These are phyloP conservation scores for Dasyornis broadbenti DNA, from an alignment of 2,113 vertebrate species.

Conservation along the genomic window DNA sequence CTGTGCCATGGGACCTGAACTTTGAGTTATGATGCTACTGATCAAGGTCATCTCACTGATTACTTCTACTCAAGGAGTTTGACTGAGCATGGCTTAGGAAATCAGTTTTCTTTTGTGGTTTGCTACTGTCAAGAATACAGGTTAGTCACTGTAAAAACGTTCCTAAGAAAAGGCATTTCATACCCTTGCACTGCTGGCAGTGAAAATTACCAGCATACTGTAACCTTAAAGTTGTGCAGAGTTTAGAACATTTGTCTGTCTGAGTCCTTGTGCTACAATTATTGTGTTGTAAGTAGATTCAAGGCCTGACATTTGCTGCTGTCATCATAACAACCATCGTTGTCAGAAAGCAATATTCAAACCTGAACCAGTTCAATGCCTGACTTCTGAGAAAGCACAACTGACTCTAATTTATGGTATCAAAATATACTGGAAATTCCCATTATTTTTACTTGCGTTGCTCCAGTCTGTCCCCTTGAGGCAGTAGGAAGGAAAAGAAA, in stretches of 20 bases:
- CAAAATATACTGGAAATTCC: conserved; percentile 15
- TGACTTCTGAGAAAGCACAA: conserved; percentile 23
- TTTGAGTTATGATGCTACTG: not conserved
- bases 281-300: conserved; percentile 7
- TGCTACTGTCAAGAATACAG: not conserved
- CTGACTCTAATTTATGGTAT: not conserved
- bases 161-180: not conserved
- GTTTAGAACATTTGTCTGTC: not conserved
- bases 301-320: conserved; percentile 26
- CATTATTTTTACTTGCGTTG: not conserved
- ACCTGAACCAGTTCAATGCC: not conserved
- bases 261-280: not conserved
- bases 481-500: not conserved
- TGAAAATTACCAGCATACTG: not conserved
- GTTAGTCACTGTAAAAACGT: not conserved
- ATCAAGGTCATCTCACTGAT: not conserved
- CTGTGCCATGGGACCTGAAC: fast-evolving
- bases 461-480: not conserved
- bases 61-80: not conserved
- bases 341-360: conserved; percentile 22
- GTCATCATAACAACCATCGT: not conserved
- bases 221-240: not conserved
- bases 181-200: not conserved
- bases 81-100: not conserved
- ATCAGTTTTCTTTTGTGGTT: not conserved